Base-by-base conservation (phyloP, 2,113 vertebrate genomes). In the Aptenodytes forsteri region DNA sequence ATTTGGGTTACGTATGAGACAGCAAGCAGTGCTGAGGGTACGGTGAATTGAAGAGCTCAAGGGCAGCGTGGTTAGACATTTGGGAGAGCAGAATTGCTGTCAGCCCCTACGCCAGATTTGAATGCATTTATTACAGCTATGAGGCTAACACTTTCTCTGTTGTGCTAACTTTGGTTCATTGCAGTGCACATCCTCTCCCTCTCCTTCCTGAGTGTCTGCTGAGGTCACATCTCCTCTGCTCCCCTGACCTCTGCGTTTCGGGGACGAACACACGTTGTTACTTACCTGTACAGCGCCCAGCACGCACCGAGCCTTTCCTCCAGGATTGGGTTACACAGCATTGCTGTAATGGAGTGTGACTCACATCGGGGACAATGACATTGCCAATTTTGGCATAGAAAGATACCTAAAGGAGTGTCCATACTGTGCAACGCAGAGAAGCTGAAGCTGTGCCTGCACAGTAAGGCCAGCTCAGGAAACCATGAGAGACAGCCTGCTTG, bases 261-360 rank as follows among this genome's bases (percentile, higher is more conserved):
- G 61, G 56, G 42, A 59, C 0, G 3, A 84, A 9, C n/a, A 4
- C 13, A 19, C 1, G 0, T 18, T 50, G n/a, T 4, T 91, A 26
- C 29, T 50, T 3, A 13, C n/a, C 29, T 0, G 0, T 4, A 25
- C 29, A 32, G 78, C 0, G 0, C 80, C n/a, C 56, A 50, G 89
- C 58, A 5, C 0, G 0, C 11, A 12, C 26, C 1, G 9, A 71
- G 50, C 34, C 46, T 49, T 30, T 58, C 16, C 69, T 54, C 42
- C 3, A 1, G 54, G 20, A 4, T 27, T 13, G 73, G 54, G 36
- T 46, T 32, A 15, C 62, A 6, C 4, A 65, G 47, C 32, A 15
- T 1, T 55, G 62, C 62, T 83, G 17, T 3, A 9, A 32, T 5
- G 21, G 11, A n/a, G 17, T 2, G 70, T 23, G 47, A 32, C n/a